Evolutionary conservation across 2,797 vertebrate genomes (phyloP).

Genomic region (Anabas testudineus): DNA sequence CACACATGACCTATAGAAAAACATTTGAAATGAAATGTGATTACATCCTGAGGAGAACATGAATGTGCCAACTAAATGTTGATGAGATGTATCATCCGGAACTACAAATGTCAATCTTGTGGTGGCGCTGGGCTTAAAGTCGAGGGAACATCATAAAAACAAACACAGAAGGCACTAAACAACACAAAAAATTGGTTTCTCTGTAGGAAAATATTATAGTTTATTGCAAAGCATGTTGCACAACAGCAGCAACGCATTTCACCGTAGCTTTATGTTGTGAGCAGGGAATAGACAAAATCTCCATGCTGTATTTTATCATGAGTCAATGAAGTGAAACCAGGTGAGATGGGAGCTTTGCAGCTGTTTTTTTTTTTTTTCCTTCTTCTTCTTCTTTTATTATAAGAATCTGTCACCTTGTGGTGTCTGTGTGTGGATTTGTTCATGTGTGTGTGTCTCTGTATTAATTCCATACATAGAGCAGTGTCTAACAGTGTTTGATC

Average conservation of each 20-base stretch:
- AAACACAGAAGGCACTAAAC: not conserved
- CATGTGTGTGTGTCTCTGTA: constrained; percentile 15
- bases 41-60: not conserved
- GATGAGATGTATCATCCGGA: too few relatives aligned
- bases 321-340: not conserved
- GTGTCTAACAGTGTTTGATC: constrained; percentile 61
- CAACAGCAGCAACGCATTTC: too few relatives aligned
- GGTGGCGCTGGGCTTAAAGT: too few relatives aligned
- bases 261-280: constrained; percentile 2
- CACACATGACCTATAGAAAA: too few relatives aligned
- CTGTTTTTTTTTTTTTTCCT: constrained; percentile 3
- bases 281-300: not conserved
- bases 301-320: not conserved
- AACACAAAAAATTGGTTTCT: not conserved
- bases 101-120: too few relatives aligned
- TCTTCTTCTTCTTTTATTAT: too few relatives aligned
- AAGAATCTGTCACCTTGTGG: not conserved
- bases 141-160: too few relatives aligned
- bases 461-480: constrained; percentile 20
- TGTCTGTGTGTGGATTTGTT: constrained; percentile 14
- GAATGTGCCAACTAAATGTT: not conserved
- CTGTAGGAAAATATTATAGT: too few relatives aligned
- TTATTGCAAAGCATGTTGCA: too few relatives aligned
- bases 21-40: not conserved
- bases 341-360: constrained; percentile 8